Evolutionary conservation across 1,140 invertebrate genomes (phyloP).

Genomic region (Ostrea edulis): DNA sequence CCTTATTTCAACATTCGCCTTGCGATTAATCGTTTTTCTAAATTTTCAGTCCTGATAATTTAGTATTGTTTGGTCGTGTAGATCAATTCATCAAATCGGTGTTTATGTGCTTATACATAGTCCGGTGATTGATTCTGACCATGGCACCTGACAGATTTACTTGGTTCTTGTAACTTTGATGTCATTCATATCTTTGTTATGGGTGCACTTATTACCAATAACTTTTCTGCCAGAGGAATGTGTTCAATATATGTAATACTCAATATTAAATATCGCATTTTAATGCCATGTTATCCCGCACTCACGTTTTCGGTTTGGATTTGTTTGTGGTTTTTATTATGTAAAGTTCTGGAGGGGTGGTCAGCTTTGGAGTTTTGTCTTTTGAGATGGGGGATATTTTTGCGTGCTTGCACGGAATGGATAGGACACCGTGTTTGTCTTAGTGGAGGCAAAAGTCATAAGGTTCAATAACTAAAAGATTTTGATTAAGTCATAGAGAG

Average conservation of each 20-base stretch:
- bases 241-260: background rate
- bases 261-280: too few species aligned
- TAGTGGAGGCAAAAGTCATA: too few species aligned
- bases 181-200: background rate
- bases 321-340: too few species aligned
- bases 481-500: too few species aligned
- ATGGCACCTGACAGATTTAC: background rate
- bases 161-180: background rate
- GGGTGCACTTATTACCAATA: background rate
- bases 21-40: background rate
- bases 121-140: constrained; percentile 5
- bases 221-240: background rate
- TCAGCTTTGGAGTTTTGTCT: too few species aligned
- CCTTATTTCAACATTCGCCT: background rate
- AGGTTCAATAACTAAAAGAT: too few species aligned
- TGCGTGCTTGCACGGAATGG: too few species aligned
- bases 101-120: background rate
- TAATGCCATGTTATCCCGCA: too few species aligned
- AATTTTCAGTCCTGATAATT: background rate
- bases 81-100: background rate
- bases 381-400: too few species aligned
- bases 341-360: too few species aligned
- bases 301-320: too few species aligned
- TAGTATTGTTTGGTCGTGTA: background rate
- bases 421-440: too few species aligned